Conservation (phyloP, 2,888 invertebrate genomes). For the Phytoseiulus persimilis region DNA sequence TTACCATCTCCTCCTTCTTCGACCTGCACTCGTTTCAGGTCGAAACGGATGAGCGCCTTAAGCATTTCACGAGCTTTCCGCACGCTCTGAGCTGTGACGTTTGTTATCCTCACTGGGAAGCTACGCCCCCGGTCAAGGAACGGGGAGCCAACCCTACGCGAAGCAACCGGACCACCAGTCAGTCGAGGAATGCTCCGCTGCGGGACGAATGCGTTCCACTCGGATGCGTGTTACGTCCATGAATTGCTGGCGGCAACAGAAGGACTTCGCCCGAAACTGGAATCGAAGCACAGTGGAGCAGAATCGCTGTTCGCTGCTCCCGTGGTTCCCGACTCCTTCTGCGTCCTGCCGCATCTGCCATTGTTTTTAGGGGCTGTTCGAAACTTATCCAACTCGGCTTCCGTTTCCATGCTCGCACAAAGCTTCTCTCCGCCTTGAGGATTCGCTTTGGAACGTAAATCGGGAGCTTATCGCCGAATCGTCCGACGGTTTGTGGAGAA, state of each 20-base stretch:
- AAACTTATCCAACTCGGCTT: neutral
- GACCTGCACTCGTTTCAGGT: neutral
- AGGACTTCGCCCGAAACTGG: neutral
- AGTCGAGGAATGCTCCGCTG: neutral
- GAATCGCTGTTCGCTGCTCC: neutral
- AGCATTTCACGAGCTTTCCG: neutral
- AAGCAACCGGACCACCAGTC: neutral
- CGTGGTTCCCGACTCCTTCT: neutral
- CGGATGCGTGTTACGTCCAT: neutral
- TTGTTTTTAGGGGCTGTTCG: neutral
- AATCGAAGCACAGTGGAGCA: neutral
- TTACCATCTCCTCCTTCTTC: neutral
- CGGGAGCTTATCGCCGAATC: neutral
- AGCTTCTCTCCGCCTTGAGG: neutral
- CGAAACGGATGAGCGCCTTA: no score
- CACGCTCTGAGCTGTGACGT: neutral
- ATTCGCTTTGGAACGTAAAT: neutral
- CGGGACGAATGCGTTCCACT: neutral
- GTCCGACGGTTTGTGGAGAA: neutral
- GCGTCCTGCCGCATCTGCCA: neutral
- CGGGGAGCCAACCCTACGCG: slow-evolving; percentile 37
- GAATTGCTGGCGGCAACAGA: neutral
- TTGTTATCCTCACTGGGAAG: neutral
- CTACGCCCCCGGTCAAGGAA: slow-evolving; percentile 14
- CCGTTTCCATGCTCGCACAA: no score